A percentile compares a stretch with the other conserved stretches of the same genome.
Conservation (phyloP, 2,888 invertebrate genomes). For the Pristionchus entomophagus region DNA sequence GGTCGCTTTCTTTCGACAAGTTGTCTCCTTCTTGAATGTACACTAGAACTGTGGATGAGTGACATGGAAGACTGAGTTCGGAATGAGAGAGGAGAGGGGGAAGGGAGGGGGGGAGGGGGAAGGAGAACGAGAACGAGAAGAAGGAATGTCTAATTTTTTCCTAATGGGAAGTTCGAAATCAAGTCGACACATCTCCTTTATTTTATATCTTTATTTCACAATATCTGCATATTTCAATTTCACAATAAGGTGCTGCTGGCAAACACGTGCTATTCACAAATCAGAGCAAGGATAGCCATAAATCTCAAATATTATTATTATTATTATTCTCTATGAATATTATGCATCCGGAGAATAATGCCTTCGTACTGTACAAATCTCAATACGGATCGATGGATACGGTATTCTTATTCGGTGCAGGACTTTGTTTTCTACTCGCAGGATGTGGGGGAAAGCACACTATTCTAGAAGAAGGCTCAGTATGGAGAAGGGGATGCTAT, state of each 20-base stretch:
- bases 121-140: neutral
- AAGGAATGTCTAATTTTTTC: constrained; percentile 4
- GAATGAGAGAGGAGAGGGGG: neutral
- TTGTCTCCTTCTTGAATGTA: constrained; percentile 7
- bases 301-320: constrained; percentile 23
- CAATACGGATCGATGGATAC: constrained; percentile 4
- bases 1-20: neutral
- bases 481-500: neutral
- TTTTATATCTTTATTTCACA: neutral
- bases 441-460: too few species aligned
- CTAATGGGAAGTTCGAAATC: neutral
- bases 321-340: constrained; percentile 16
- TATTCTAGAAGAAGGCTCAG: neutral
- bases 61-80: too few species aligned
- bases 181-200: neutral
- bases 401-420: neutral
- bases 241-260: neutral
- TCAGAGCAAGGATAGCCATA: constrained; percentile 13
- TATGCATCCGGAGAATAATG: neutral
- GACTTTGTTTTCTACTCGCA: neutral
- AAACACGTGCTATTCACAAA: constrained; percentile 33
- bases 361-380: constrained; percentile 31
- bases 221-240: neutral
- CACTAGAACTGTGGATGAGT: constrained; percentile 18
- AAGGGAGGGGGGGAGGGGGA: neutral